phyloP scores from a whole-genome alignment of 2,888 invertebrate species.

The Macroteleia sp. region DNA sequence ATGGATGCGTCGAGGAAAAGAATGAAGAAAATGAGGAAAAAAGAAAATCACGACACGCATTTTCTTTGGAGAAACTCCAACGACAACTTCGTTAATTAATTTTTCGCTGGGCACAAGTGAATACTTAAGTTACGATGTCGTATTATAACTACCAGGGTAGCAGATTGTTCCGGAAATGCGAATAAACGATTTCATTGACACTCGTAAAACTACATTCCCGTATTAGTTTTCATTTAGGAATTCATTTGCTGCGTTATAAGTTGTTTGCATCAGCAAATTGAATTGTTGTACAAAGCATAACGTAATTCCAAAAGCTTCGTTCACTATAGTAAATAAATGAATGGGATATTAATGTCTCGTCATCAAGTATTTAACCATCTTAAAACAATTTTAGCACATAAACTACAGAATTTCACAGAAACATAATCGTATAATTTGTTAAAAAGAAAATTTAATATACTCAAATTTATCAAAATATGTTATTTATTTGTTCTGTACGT shows the following conservation, averaged over 20 bases:
- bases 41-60: slow-evolving; percentile 17
- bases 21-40: slow-evolving; percentile 8
- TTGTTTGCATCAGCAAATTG: not conserved
- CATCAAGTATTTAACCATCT: no score
- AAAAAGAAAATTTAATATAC: no score
- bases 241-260: not conserved
- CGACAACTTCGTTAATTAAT: slow-evolving; percentile 38
- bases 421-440: no score
- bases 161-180: slow-evolving; percentile 2
- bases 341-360: no score
- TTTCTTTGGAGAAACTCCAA: slow-evolving; percentile 11
- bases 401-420: no score
- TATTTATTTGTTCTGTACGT: no score
- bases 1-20: not conserved
- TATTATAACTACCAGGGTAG: slow-evolving; percentile 4
- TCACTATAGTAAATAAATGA: no score
- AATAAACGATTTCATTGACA: slow-evolving; percentile 21
- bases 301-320: no score
- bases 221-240: slow-evolving; percentile 7
- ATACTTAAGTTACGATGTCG: slow-evolving; percentile 21
- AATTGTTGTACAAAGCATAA: no score
- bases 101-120: slow-evolving; percentile 19
- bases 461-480: no score
- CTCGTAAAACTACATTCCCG: slow-evolving; percentile 7
- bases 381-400: no score